These are phyloP conservation scores for Axinella damicornis DNA, from an alignment of 37 sponge, comb jelly and placozoan genomes.

Conservation along the genomic window DNA sequence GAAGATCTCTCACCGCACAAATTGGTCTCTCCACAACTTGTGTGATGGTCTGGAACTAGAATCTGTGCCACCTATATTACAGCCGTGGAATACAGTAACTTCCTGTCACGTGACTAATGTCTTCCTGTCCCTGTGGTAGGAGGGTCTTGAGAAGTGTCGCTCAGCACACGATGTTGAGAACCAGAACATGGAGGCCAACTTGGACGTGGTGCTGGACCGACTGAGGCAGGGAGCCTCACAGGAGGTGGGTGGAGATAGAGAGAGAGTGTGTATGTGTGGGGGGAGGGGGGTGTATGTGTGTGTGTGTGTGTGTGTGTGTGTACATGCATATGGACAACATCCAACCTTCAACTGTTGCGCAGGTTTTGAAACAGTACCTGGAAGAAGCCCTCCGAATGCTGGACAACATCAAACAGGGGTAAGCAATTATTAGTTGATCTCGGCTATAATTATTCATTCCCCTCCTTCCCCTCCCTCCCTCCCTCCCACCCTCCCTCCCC, in stretches of 20 bases:
- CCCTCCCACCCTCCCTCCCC: not conserved
- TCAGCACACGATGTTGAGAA: constrained; percentile 64
- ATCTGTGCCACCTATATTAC: too few species aligned
- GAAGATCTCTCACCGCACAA: too few species aligned
- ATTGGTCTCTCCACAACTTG: too few species aligned
- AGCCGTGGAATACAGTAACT: too few species aligned
- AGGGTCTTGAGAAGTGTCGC: constrained; percentile 63
- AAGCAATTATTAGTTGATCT: not conserved
- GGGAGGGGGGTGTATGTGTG: not conserved
- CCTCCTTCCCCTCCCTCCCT: constrained; percentile 1
- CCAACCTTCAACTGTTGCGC: not conserved
- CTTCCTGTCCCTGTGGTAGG: constrained; percentile 23
- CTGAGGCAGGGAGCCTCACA: constrained; percentile 70
- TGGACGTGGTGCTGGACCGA: constrained; percentile 83
- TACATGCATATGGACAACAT: not conserved
- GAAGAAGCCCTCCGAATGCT: constrained; percentile 45
- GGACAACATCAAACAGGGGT: constrained; percentile 52
- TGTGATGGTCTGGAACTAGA: too few species aligned
- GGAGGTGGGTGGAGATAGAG: constrained; percentile 38
- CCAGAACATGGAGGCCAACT: constrained; percentile 80
- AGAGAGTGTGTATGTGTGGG: not conserved
- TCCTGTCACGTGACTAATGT: too few species aligned
- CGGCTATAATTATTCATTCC: too few species aligned
- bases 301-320: not conserved
- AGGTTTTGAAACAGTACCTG: constrained; percentile 45